phyloP scores from a whole-genome alignment of 2,113 vertebrate species.

The Peromyscus californicus region DNA sequence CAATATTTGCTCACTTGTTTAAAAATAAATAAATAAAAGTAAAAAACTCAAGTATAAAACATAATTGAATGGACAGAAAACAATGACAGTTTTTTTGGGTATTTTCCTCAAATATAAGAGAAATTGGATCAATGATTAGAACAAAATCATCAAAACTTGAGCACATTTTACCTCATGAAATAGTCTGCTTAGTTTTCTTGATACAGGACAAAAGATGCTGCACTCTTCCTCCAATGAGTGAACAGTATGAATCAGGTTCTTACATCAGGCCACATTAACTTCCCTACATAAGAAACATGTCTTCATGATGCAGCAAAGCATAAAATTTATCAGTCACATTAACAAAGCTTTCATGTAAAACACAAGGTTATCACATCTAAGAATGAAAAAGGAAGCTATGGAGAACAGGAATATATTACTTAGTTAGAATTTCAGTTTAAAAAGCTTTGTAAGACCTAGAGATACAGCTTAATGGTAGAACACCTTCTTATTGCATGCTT shows the following conservation, averaged over 20 bases:
- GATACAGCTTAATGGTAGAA: not conserved
- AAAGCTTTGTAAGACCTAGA: not conserved
- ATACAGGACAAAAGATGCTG: not conserved
- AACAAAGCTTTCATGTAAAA: constrained; percentile 5
- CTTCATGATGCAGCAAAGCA: not conserved
- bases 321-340: not conserved
- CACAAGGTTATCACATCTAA: not conserved
- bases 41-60: no score
- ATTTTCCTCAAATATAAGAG: no score
- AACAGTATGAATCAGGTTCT: not conserved
- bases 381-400: not conserved
- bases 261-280: not conserved
- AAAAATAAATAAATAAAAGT: no score
- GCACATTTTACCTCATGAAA: not conserved
- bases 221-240: not conserved
- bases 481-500: not conserved
- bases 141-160: not conserved
- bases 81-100: not conserved
- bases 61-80: no score
- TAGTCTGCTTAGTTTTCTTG: not conserved
- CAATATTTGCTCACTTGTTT: no score
- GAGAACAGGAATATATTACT: not conserved
- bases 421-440: not conserved
- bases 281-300: not conserved
- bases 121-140: not conserved